Conservation (phyloP, 2,888 invertebrate genomes). For the Fragum whitleyi region DNA sequence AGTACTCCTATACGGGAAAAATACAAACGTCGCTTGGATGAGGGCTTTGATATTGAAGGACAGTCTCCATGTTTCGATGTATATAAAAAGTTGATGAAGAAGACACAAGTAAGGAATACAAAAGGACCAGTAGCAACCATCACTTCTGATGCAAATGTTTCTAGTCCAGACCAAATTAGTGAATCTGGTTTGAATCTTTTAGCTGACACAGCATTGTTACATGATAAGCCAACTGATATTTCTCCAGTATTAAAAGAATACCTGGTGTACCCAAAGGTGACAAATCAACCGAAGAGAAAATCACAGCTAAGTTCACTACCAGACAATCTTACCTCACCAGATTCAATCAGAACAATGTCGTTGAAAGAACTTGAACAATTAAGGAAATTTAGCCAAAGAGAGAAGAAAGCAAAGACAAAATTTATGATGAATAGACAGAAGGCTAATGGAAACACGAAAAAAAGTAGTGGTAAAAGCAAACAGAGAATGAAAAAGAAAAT, state of each 20-base stretch:
- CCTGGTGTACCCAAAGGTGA: constrained; percentile 4
- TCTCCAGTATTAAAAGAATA: constrained; percentile 6
- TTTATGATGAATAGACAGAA: constrained; percentile 7
- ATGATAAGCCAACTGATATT: too few relatives aligned
- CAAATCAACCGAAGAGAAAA: not conserved
- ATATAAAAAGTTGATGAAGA: not conserved
- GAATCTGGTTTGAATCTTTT: too few relatives aligned
- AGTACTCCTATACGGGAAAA: too few relatives aligned
- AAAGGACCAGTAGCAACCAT: not conserved
- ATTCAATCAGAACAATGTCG: constrained; percentile 11
- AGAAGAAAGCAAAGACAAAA: not conserved
- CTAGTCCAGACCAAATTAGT: not conserved
- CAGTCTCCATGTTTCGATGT: not conserved
- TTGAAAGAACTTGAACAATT: constrained; percentile 17
- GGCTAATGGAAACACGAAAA: not conserved
- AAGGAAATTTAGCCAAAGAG: constrained; percentile 22
- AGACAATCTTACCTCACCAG: constrained; percentile 24
- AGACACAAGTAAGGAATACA: not conserved
- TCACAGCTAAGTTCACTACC: constrained; percentile 10
- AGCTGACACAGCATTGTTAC: too few relatives aligned
- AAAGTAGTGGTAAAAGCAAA: not conserved
- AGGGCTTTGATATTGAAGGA: not conserved
- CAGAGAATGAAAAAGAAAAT: not conserved
- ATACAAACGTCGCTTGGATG: not conserved
- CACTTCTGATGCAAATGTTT: not conserved